Conservation (phyloP, 2,113 vertebrate species). For the Dipodomys merriami region DNA sequence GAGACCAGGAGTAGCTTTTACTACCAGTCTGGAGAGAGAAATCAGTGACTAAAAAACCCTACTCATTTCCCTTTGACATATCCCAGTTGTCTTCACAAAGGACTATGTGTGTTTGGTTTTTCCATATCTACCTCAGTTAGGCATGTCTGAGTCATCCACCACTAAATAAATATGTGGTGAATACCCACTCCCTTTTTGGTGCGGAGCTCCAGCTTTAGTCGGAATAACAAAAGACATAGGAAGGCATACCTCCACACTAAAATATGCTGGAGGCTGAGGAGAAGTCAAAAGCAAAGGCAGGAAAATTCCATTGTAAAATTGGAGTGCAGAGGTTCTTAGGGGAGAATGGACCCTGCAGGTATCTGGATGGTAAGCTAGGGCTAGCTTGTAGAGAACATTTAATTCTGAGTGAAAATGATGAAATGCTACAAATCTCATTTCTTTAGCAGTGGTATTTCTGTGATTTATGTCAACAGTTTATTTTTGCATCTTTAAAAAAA, state of each 20-base stretch:
- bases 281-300: constrained; percentile 25
- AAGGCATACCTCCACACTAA: background rate
- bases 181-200: background rate
- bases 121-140: background rate
- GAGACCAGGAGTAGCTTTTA: background rate
- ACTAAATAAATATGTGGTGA: background rate
- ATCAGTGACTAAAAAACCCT: background rate
- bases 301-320: background rate
- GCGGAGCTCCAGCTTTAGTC: background rate
- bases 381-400: constrained; percentile 4
- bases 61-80: background rate
- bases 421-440: constrained; percentile 63
- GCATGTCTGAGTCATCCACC: background rate
- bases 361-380: background rate
- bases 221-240: constrained; percentile 11
- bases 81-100: background rate
- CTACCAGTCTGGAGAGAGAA: background rate
- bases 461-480: constrained; percentile 83
- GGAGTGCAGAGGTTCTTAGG: background rate
- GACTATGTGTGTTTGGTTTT: background rate
- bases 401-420: constrained; percentile 55
- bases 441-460: constrained; percentile 78
- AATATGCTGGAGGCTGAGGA: background rate
- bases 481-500: constrained; percentile 77
- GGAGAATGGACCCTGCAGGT: background rate